These are phyloP conservation scores for Acrossocheilus wenchowensis DNA, from an alignment of 2,797 vertebrate species.

Conservation along the genomic window DNA sequence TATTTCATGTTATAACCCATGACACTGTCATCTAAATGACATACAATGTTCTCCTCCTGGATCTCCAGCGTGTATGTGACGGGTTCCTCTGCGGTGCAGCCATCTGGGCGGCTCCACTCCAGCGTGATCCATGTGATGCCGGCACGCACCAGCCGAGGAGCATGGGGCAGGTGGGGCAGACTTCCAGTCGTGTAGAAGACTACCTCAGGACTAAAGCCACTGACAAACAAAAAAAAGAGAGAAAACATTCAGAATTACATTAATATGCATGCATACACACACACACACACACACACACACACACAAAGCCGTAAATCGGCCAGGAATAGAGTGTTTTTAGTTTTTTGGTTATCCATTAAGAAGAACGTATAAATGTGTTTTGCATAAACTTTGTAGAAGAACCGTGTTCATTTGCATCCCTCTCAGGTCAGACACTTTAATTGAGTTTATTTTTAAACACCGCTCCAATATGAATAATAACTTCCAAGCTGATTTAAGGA, in stretches of 20 bases:
- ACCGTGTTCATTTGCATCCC: background rate
- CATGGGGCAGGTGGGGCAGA: conserved; percentile 89
- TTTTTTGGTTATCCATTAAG: background rate
- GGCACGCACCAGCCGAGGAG: conserved; percentile 90
- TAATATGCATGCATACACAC: conserved; percentile 21
- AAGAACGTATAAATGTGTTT: background rate
- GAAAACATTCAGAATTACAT: background rate
- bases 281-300: background rate
- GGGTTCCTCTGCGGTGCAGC: conserved; percentile 87
- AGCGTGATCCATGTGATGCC: conserved; percentile 93
- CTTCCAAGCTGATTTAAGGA: conserved; percentile 6
- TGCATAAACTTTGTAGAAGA: background rate
- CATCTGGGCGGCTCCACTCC: conserved; percentile 93
- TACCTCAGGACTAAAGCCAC: conserved; percentile 93
- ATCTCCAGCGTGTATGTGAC: conserved; percentile 95
- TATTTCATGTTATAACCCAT: background rate
- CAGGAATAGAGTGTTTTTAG: background rate
- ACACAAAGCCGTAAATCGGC: background rate
- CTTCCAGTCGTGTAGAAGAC: conserved; percentile 92
- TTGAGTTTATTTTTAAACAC: conserved; percentile 4
- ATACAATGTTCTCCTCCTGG: conserved; percentile 92
- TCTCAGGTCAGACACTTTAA: background rate
- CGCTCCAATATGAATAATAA: background rate
- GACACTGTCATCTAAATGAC: conserved; percentile 55
- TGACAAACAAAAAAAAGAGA: conserved; percentile 63